phyloP scores from a whole-genome alignment of 1,140 invertebrate species.

The Asobara japonica region DNA sequence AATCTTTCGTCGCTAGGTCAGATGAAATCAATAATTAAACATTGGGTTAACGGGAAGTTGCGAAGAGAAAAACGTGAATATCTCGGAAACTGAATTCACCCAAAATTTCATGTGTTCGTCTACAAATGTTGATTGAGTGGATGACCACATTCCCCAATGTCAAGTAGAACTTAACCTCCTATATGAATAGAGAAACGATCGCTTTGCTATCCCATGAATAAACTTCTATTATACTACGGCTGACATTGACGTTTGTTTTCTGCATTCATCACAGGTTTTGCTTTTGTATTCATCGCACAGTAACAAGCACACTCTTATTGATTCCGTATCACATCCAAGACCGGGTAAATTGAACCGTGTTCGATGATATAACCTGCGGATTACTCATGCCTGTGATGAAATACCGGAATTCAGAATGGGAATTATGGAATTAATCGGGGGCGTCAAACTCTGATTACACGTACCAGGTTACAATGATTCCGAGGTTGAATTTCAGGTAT shows the following conservation, averaged over 20 bases:
- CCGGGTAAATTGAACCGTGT: not conserved
- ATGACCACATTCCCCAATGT: no score
- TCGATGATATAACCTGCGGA: not conserved
- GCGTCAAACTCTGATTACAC: not conserved
- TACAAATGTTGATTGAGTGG: no score
- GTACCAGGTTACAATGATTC: not conserved
- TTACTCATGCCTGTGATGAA: conserved; percentile 53
- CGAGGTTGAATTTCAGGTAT: not conserved
- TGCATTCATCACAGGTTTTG: conserved; percentile 48
- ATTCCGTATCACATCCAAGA: conserved; percentile 17
- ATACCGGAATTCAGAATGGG: conserved; percentile 47
- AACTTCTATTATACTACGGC: not conserved
- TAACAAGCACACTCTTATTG: not conserved
- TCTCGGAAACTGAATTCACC: no score
- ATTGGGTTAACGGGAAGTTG: no score
- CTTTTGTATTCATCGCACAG: not conserved
- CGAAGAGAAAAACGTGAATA: no score
- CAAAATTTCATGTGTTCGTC: no score
- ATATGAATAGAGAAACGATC: not conserved
- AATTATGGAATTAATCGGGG: not conserved
- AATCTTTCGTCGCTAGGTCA: no score
- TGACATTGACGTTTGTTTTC: conserved; percentile 51
- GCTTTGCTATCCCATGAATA: not conserved
- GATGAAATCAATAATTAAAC: no score
- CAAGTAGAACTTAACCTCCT: no score